A percentile compares a stretch with the other conserved stretches of the same genome.
phyloP scores from a whole-genome alignment of 1,140 invertebrate species.

The Pseudomyrmex gracilis region DNA sequence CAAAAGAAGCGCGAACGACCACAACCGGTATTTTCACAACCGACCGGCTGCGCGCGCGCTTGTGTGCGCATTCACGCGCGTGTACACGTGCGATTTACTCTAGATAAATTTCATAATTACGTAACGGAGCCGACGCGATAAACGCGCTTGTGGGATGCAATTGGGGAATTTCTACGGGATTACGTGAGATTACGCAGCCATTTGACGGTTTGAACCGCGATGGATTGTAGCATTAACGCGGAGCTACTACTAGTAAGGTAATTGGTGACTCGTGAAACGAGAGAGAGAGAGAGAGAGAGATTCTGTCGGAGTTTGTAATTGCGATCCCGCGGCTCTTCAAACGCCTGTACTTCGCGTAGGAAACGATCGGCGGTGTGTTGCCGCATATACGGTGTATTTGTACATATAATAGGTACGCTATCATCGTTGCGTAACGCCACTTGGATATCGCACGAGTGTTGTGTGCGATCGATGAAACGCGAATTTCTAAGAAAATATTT shows the following conservation, averaged over 20 bases:
- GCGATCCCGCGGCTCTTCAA: neutral
- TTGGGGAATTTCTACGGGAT: slow-evolving; percentile 34
- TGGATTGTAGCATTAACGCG: slow-evolving; percentile 22
- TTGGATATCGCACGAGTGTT: neutral
- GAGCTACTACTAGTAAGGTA: neutral
- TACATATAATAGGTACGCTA: neutral
- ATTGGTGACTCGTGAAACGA: slow-evolving; percentile 41
- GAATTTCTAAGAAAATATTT: slow-evolving; percentile 26
- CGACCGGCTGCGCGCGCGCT: neutral
- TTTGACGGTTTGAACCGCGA: slow-evolving; percentile 8
- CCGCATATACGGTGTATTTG: too few species aligned
- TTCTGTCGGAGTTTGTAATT: slow-evolving; percentile 12
- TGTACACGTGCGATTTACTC: neutral
- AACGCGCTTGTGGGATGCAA: slow-evolving; percentile 37
- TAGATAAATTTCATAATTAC: slow-evolving; percentile 51
- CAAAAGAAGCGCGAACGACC: slow-evolving; percentile 52
- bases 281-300: neutral
- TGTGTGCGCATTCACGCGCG: too few species aligned
- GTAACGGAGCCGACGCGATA: slow-evolving; percentile 41
- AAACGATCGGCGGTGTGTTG: too few species aligned
- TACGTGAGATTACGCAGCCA: slow-evolving; percentile 14
- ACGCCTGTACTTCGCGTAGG: neutral
- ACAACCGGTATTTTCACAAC: slow-evolving; percentile 61
- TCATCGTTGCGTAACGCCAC: neutral
- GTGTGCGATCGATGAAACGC: neutral